Evolutionary conservation across 2,113 vertebrate species (phyloP).

Genomic region (Acrocephalus kingi): DNA sequence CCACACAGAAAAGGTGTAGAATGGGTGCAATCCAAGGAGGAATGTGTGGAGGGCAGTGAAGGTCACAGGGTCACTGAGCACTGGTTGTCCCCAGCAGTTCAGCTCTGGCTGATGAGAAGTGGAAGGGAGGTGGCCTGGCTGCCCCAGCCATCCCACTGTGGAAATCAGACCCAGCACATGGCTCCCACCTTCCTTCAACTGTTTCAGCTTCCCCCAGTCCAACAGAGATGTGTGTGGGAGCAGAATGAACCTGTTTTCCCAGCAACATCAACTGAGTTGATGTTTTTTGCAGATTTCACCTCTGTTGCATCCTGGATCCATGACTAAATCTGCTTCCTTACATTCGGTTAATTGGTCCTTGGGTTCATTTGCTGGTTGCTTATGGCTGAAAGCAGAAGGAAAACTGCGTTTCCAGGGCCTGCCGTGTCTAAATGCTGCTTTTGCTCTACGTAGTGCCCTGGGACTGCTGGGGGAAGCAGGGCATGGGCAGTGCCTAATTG

Average conservation of each 20-base stretch:
- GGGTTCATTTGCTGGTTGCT: neutral
- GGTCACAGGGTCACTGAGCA: neutral
- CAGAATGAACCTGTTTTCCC: neutral
- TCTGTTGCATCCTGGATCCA: neutral
- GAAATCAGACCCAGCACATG: neutral
- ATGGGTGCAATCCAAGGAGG: neutral
- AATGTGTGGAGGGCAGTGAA: neutral
- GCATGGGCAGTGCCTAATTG: neutral
- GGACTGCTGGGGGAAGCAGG: neutral
- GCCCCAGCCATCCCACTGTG: neutral
- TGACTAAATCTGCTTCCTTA: neutral
- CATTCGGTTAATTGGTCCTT: conserved; percentile 7
- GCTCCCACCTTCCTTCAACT: neutral
- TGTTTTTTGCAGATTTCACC: neutral
- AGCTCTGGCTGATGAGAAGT: neutral
- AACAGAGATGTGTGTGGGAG: fast-evolving
- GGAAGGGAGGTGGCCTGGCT: neutral
- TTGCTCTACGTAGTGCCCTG: neutral
- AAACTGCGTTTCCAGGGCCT: neutral
- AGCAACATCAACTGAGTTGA: neutral
- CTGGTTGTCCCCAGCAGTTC: fast-evolving
- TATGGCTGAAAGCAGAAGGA: conserved; percentile 3
- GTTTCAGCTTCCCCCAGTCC: neutral
- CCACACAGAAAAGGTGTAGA: fast-evolving
- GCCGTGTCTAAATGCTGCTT: conserved; percentile 2